Percentiles rank a stretch among this genome's conserved stretches.
Evolutionary conservation across 1,140 invertebrate genomes (phyloP).

Genomic region (Penaeus chinensis): DNA sequence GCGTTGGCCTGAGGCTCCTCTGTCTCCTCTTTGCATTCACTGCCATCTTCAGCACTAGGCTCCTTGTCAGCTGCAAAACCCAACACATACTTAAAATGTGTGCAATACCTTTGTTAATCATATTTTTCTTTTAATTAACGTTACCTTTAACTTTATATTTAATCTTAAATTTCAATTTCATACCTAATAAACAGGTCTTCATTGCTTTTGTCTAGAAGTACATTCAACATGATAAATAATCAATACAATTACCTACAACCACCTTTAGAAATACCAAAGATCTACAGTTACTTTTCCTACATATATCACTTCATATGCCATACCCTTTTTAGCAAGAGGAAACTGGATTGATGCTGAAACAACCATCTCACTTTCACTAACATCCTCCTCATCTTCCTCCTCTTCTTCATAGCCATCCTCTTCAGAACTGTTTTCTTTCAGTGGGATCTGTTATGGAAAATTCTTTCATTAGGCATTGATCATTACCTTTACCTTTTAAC

Average conservation of each 20-base stretch:
- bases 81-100: conserved; percentile 2
- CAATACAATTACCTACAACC: background rate
- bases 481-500: too few relatives aligned
- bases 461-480: too few relatives aligned
- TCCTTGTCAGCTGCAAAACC: conserved; percentile 16
- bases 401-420: conserved; percentile 44
- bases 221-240: background rate
- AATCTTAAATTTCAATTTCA: too few relatives aligned
- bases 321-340: conserved; percentile 39
- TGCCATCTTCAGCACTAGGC: background rate
- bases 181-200: too few relatives aligned
- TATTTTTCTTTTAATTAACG: too few relatives aligned
- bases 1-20: background rate
- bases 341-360: conserved; percentile 59
- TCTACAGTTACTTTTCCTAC: background rate
- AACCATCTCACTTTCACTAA: conserved; percentile 56
- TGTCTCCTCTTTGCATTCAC: background rate
- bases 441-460: background rate
- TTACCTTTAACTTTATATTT: too few relatives aligned
- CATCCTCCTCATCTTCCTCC: conserved; percentile 20
- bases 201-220: background rate
- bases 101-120: background rate
- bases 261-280: too few relatives aligned
- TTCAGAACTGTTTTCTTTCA: background rate
- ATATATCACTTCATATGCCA: background rate